These are phyloP conservation scores for Nymphalis urticae DNA, from an alignment of 2,888 invertebrate genomes.

Conservation along the genomic window DNA sequence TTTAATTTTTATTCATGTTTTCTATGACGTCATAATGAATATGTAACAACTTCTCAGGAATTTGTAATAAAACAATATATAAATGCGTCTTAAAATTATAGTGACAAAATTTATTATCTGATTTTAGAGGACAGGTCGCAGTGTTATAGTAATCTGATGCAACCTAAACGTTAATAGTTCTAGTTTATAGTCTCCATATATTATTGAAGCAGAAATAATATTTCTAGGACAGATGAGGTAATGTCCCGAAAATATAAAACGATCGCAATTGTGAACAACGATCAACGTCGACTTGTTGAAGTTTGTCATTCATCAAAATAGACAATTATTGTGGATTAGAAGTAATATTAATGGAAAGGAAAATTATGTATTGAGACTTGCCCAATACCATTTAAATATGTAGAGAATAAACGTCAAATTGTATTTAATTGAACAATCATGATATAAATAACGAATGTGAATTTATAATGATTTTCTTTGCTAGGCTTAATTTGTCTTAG, in stretches of 20 bases:
- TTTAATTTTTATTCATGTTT: no score
- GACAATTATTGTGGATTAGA: conserved; percentile 3
- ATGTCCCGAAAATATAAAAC: conserved; percentile 38
- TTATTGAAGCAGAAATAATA: conserved; percentile 45
- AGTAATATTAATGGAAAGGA: not conserved
- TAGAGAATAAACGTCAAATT: no score
- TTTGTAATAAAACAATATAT: not conserved
- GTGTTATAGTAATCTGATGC: conserved; percentile 11
- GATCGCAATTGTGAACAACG: conserved; percentile 11
- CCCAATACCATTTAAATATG: no score
- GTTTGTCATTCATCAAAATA: conserved; percentile 19
- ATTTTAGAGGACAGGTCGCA: not conserved
- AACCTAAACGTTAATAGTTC: conserved; percentile 36
- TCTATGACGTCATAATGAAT: no score
- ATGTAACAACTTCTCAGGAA: not conserved
- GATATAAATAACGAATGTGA: no score
- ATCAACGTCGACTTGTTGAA: conserved; percentile 16
- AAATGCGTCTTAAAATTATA: not conserved
- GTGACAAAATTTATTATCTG: not conserved
- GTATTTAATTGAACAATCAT: no score
- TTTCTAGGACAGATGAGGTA: conserved; percentile 56
- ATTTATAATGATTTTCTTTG: no score
- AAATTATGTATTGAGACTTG: not conserved
- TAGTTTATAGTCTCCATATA: conserved; percentile 49
- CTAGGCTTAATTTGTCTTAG: no score